Base-by-base conservation (phyloP, 2,888 invertebrate genomes). In the Polymixis flavicincta region DNA sequence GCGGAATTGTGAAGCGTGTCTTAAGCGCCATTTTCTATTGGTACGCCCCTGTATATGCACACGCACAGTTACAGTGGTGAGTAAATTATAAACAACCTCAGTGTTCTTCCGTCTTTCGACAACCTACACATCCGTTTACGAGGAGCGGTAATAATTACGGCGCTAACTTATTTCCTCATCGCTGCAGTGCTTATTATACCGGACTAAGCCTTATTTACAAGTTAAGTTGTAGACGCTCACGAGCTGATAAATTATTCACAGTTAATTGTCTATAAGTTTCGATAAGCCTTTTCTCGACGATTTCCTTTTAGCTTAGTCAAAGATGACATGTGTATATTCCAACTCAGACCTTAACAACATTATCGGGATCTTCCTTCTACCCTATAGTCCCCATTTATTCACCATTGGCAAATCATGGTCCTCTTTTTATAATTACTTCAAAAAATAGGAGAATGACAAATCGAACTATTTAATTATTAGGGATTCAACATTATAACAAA, bases 141-240 rank as follows among this genome's bases (percentile, higher is more conserved):
- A 52, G 9, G 52, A n/a, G 28, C 42, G 6, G 17, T 52, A 28
- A 52, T 52, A 28, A 52, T 74, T 52, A 52, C 3, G 22, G 17
- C 17, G 22, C 52, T 42, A 71, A 52, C 42, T 54, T 54, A 74
- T 42, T 74, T 71, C 74, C 73, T 25, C 32, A 0, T 71, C 25
- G 25, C 22, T 72, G 11, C 37, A 25, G 17, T 25, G 1, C 17
- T 52, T 28, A 52, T 74, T 71, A 72, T 7, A 72, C 11, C 17
- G 22, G 19, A 9, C 8, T n/a, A 64, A 68, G 0, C 32, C 19
- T 72, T 71, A 7, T 19, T 50, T 22, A 25, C 14, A 6, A 22
- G 71, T 70, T 2, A 17, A 71, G 2, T 11, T 50, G 25, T 37
- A 17, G 25, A 50, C 25, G 2, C 6, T 50, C 6, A 48, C 9